Conservation (phyloP, 2,888 invertebrate genomes). For the Keiferia lycopersicella region DNA sequence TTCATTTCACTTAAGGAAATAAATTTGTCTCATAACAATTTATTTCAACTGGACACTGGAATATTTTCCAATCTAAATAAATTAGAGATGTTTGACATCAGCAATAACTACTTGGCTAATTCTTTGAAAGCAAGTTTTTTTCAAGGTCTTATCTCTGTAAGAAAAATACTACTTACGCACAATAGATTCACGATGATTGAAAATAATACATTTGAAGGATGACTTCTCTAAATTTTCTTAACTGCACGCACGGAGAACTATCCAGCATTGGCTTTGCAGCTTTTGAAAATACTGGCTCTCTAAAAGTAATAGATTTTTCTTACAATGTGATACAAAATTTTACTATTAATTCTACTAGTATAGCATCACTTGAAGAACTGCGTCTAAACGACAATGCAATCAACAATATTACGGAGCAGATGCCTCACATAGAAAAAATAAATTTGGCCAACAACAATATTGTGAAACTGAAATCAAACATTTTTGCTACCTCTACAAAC, state of each 20-base stretch:
- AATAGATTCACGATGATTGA: conserved; percentile 9
- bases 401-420: not conserved
- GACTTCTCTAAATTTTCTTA: not conserved
- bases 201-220: conserved; percentile 10
- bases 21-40: conserved; percentile 3
- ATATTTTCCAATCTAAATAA: not conserved
- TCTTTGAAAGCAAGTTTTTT: not conserved
- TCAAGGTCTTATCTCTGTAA: not conserved
- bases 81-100: conserved; percentile 2
- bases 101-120: not conserved
- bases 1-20: not conserved
- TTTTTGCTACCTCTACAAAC: not conserved
- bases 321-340: not conserved
- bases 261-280: not conserved
- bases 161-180: not conserved
- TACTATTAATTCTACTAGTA: not conserved
- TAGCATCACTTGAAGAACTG: not conserved
- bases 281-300: not conserved
- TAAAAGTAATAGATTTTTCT: conserved; percentile 7
- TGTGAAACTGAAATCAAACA: not conserved
- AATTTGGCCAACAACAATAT: conserved; percentile 13
- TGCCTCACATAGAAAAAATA: not conserved
- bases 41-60: not conserved
- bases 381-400: not conserved
- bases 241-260: not conserved